These are phyloP conservation scores for Hedya salicella DNA, from an alignment of 2,888 invertebrate species.

Conservation along the genomic window DNA sequence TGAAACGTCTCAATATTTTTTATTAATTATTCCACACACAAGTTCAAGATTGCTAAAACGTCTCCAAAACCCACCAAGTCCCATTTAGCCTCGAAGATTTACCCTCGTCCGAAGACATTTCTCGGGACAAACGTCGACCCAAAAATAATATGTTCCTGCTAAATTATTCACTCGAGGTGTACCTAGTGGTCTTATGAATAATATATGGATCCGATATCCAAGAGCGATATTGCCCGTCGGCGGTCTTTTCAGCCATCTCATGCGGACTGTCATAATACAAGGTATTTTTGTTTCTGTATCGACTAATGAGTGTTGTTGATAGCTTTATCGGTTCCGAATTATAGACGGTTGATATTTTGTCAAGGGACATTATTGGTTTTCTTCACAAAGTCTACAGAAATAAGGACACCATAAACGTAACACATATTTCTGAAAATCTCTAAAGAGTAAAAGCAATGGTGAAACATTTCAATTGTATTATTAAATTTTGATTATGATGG, in stretches of 20 bases:
- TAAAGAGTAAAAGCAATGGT: too few species aligned
- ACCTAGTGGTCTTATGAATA: slow-evolving; percentile 74
- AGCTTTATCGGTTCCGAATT: neutral
- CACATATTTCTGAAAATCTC: too few species aligned
- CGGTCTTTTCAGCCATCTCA: slow-evolving; percentile 54
- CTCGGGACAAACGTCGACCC: slow-evolving; percentile 64
- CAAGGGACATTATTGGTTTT: neutral
- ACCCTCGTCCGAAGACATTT: slow-evolving; percentile 69
- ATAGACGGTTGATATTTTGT: neutral
- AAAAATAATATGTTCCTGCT: slow-evolving; percentile 78
- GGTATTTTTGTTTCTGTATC: slow-evolving; percentile 36
- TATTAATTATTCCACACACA: neutral
- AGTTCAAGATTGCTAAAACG: slow-evolving; percentile 9
- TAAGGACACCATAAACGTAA: too few species aligned
- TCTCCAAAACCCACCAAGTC: neutral
- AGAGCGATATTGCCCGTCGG: slow-evolving; percentile 57
- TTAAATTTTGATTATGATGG: too few species aligned
- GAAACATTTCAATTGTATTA: too few species aligned
- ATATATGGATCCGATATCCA: slow-evolving; percentile 77
- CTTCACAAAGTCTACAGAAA: too few species aligned
- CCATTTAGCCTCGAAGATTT: slow-evolving; percentile 44
- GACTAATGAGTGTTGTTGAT: slow-evolving; percentile 20
- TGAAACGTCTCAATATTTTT: too few species aligned
- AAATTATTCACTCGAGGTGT: slow-evolving; percentile 82
- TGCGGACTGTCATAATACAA: slow-evolving; percentile 36